phyloP scores from a whole-genome alignment of 2,888 invertebrate genomes.

The Seladonia tumulorum region DNA sequence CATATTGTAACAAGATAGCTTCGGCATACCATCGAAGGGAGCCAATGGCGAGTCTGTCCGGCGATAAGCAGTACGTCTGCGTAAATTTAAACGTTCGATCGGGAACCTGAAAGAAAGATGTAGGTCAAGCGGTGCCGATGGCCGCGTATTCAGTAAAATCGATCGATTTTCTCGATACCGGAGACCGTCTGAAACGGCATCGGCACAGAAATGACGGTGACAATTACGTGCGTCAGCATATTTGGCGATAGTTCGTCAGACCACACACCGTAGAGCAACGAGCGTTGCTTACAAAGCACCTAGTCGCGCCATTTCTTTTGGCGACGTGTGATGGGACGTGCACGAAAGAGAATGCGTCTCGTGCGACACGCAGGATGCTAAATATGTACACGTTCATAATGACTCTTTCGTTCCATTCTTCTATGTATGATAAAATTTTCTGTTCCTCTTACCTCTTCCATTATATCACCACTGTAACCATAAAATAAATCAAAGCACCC shows the following conservation, averaged over 20 bases:
- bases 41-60: background rate
- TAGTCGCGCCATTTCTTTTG: constrained; percentile 29
- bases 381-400: constrained; percentile 22
- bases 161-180: background rate
- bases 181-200: background rate
- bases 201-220: constrained; percentile 17
- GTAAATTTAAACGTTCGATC: constrained; percentile 50
- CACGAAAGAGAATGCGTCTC: constrained; percentile 17
- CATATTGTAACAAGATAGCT: constrained; percentile 45
- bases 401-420: constrained; percentile 6
- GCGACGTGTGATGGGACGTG: constrained; percentile 18
- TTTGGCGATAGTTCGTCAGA: constrained; percentile 18
- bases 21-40: background rate
- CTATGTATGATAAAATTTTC: background rate
- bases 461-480: background rate
- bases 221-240: constrained; percentile 31
- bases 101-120: constrained; percentile 29
- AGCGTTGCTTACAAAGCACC: constrained; percentile 37
- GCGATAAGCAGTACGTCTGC: constrained; percentile 34
- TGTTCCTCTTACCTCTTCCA: too few relatives aligned
- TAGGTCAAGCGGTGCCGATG: constrained; percentile 42
- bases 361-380: background rate
- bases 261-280: constrained; percentile 24
- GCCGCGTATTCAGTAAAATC: constrained; percentile 25
- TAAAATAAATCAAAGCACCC: too few relatives aligned